These are phyloP conservation scores for Pteropus alecto DNA, from an alignment of 2,113 vertebrate genomes.

Conservation along the genomic window DNA sequence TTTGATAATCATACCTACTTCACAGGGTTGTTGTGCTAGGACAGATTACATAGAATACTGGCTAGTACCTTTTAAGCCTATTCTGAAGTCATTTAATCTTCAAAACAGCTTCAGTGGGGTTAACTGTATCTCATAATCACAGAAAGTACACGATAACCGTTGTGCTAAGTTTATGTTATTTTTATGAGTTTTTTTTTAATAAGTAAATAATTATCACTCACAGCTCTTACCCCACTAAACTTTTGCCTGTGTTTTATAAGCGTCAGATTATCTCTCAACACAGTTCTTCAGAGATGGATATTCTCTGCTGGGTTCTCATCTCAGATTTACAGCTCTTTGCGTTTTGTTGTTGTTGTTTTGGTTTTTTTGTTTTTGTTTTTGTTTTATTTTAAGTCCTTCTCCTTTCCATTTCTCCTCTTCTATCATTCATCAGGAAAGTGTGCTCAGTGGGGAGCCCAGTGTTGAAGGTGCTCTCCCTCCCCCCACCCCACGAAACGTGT, in stretches of 20 bases:
- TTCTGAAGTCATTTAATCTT: neutral
- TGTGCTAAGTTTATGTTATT: conserved; percentile 36
- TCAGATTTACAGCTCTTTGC: neutral
- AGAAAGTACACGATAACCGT: neutral
- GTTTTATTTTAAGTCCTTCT: neutral
- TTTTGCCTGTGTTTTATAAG: conserved; percentile 20
- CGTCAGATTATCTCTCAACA: neutral
- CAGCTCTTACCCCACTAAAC: neutral
- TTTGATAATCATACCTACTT: neutral
- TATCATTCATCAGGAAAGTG: conserved; percentile 55
- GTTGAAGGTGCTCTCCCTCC: conserved; percentile 52
- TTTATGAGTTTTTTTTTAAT: conserved; percentile 35
- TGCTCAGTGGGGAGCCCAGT: conserved; percentile 63
- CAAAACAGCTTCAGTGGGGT: neutral
- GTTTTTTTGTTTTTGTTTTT: neutral
- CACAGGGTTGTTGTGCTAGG: neutral
- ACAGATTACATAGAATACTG: neutral
- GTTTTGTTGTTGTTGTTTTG: neutral
- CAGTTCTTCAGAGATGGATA: neutral
- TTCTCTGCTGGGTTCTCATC: neutral
- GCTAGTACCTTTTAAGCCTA: neutral
- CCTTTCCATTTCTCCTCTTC: conserved; percentile 11
- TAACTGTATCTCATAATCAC: neutral
- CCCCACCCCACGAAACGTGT: conserved; percentile 52
- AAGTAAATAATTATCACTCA: conserved; percentile 14